Base-by-base conservation (phyloP, 2,113 vertebrate genomes). In the Gobio gobio region DNA sequence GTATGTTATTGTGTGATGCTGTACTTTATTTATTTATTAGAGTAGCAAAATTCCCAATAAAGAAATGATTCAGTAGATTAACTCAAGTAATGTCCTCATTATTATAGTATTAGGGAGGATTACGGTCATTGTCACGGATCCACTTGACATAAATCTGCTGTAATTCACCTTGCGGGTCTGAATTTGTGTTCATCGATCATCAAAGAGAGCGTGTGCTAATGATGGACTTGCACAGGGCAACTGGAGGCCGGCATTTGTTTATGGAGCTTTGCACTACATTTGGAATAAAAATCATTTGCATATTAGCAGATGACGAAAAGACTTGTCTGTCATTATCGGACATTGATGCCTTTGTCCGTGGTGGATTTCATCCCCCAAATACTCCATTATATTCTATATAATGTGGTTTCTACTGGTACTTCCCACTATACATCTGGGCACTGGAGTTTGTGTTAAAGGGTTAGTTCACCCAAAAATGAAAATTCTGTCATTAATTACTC, bases 361-460 rank as follows among this genome's bases (percentile, higher is more conserved):
- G 59, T 13, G 43, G 29, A 40, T 78, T 58, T 54, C 4, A 20
- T 76, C 47, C 47, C 26, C 20, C 3, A 78, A 33, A 58, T 36
- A 3, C 2, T 36, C 43, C 70, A 74, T 47, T 49, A 74, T 14
- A 20, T 56, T 33, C 49, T 75, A 47, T 16, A 74, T 56, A 54
- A 12, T 56, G 16, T 59, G 29, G 16, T 59, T 58, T 78, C 4
- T 5, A 43, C 10, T 10, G 43, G 18, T 58, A 3, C 54, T 56
- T 78, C 10, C 20, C 43, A 51, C 14, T 66, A 6, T 56, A 54
- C 29, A 78, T 59, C 29, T n/a, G 33, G 10, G 9, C 33, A 6
- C 54, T 78, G 76, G 51, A 78, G 70, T 84, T n/a, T 84, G 73
- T 33, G 45, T 85, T 40, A n/a, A n/a, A n/a, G n/a, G n/a, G n/a